These are phyloP conservation scores for Emesis furor DNA, from an alignment of 2,888 invertebrate genomes.

Conservation along the genomic window DNA sequence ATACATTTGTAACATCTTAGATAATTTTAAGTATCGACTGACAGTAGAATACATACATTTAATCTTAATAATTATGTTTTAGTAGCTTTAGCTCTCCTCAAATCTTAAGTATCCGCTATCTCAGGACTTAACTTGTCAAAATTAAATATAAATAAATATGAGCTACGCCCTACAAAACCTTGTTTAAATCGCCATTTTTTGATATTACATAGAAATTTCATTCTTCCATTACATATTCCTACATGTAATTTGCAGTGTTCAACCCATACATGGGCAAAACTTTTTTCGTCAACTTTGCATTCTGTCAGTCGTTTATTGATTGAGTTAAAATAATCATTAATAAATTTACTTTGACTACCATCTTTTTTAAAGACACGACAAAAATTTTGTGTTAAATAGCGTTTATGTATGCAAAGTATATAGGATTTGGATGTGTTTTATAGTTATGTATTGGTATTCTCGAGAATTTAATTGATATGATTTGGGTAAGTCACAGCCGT, in stretches of 20 bases:
- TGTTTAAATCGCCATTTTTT: neutral
- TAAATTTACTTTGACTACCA: neutral
- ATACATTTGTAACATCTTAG: too few relatives aligned
- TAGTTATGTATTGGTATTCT: neutral
- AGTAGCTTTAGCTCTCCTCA: too few relatives aligned
- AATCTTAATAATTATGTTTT: too few relatives aligned
- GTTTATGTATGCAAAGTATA: neutral
- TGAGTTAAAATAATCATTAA: constrained; percentile 13
- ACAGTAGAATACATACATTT: too few relatives aligned
- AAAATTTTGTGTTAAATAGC: neutral
- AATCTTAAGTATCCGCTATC: too few relatives aligned
- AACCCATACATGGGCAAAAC: neutral
- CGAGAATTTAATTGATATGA: neutral
- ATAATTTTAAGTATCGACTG: too few relatives aligned
- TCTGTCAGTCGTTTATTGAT: neutral
- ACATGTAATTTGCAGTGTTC: neutral
- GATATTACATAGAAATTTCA: neutral
- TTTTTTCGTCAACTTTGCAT: neutral
- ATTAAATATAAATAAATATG: too few relatives aligned
- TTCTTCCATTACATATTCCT: neutral
- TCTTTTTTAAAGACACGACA: neutral
- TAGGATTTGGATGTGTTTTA: neutral
- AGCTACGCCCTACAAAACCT: neutral
- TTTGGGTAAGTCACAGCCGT: neutral
- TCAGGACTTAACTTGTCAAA: too few relatives aligned